A percentile compares a stretch with the other conserved stretches of the same genome.
phyloP scores from a whole-genome alignment of 1,140 invertebrate species.

The Drosophila nasuta region DNA sequence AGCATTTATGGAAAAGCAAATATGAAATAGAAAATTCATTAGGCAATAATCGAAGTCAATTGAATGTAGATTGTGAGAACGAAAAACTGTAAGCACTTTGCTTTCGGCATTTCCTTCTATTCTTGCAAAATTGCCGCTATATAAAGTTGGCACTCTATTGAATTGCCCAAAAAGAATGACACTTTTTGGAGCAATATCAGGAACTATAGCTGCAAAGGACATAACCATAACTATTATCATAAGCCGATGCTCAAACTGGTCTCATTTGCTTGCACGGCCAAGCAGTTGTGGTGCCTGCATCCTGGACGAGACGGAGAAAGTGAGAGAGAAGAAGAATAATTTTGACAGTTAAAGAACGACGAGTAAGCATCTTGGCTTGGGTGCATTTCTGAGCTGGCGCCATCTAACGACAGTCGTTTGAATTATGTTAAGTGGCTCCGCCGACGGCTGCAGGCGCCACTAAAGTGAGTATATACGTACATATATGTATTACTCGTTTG shows the following conservation, averaged over 20 bases:
- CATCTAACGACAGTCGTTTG: conserved; percentile 52
- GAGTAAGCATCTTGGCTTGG: conserved; percentile 19
- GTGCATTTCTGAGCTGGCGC: conserved; percentile 45
- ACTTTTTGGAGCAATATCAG: conserved; percentile 22
- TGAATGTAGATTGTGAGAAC: conserved; percentile 2
- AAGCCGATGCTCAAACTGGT: conserved; percentile 3
- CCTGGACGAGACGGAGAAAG: neutral
- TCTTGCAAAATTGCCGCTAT: neutral
- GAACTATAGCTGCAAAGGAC: conserved; percentile 8
- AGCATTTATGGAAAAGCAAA: neutral
- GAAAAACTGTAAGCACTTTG: conserved; percentile 17
- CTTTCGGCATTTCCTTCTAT: neutral
- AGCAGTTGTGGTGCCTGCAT: conserved; percentile 5
- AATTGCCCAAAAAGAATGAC: conserved; percentile 16
- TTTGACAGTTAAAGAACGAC: conserved; percentile 20
- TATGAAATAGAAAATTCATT: conserved; percentile 4
- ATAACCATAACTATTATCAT: conserved; percentile 31
- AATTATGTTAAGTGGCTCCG: conserved; percentile 67
- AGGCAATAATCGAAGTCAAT: neutral
- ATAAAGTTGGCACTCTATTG: conserved; percentile 6
- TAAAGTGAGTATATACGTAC: neutral
- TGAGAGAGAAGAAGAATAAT: neutral
- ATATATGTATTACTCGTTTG: neutral
- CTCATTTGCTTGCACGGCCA: conserved; percentile 25
- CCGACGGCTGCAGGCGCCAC: conserved; percentile 44